Conservation (phyloP, 2,113 vertebrate genomes). For the Pelobates fuscus region DNA sequence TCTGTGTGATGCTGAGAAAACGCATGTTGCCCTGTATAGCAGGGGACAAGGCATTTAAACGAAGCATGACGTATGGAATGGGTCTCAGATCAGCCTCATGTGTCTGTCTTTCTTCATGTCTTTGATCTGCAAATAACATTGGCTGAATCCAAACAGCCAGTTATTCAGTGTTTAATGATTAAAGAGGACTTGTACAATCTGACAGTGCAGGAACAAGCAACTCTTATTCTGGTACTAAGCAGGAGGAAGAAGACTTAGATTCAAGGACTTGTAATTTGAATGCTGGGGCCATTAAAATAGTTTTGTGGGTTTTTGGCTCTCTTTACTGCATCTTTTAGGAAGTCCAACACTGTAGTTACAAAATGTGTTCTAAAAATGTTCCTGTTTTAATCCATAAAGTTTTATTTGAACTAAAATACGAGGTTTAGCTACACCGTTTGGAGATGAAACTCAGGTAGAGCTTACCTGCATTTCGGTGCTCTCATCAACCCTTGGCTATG, state of each 20-base stretch:
- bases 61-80: slow-evolving; percentile 51
- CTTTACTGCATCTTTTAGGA: no score
- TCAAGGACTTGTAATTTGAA: not conserved
- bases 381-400: no score
- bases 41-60: slow-evolving; percentile 58
- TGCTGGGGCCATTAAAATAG: no score
- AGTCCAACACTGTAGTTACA: no score
- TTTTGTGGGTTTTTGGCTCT: not conserved
- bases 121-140: slow-evolving; percentile 60
- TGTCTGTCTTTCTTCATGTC: slow-evolving; percentile 61
- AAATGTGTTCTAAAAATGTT: no score
- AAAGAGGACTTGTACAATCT: slow-evolving; percentile 55
- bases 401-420: no score
- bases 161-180: slow-evolving; percentile 49
- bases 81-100: slow-evolving; percentile 49
- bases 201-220: not conserved
- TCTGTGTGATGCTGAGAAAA: no score
- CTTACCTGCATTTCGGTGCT: no score
- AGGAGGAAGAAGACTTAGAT: not conserved
- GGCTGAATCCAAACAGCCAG: slow-evolving; percentile 2
- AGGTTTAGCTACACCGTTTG: no score
- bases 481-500: no score
- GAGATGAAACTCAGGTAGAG: no score
- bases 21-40: slow-evolving; percentile 1
- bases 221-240: slow-evolving; percentile 1